Conservation (phyloP, 1,140 invertebrate species). For the Euura lappo region DNA sequence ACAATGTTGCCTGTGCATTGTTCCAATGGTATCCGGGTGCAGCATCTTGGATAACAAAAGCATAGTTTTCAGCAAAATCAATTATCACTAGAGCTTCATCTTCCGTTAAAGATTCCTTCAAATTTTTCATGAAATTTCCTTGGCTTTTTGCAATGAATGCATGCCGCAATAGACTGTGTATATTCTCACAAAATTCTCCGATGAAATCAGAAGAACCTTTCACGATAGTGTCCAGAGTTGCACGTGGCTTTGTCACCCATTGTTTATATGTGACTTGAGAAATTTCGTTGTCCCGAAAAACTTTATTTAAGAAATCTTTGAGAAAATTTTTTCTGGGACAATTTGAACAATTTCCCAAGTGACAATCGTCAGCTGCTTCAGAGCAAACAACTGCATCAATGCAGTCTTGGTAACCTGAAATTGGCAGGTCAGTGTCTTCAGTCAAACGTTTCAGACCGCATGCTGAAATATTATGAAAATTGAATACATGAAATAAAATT, state of each 20-base stretch:
- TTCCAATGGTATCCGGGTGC: constrained; percentile 41
- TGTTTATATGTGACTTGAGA: constrained; percentile 17
- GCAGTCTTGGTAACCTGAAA: neutral
- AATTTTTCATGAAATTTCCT: constrained; percentile 16
- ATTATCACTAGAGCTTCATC: constrained; percentile 12
- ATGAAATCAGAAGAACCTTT: constrained; percentile 12
- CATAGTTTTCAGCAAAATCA: constrained; percentile 38
- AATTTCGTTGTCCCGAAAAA: constrained; percentile 15
- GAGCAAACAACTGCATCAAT: constrained; percentile 6
- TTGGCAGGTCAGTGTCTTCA: neutral
- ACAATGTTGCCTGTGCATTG: constrained; percentile 39
- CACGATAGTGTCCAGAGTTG: constrained; percentile 12
- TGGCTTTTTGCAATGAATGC: constrained; percentile 14
- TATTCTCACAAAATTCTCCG: constrained; percentile 17
- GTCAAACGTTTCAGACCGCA: neutral
- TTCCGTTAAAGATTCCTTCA: constrained; percentile 9
- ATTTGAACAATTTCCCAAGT: constrained; percentile 13
- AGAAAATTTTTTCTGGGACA: constrained; percentile 13
- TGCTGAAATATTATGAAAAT: neutral
- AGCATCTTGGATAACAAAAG: constrained; percentile 33
- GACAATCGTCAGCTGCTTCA: constrained; percentile 9
- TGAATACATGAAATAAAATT: neutral
- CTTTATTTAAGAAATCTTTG: constrained; percentile 4
- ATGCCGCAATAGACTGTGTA: constrained; percentile 10
- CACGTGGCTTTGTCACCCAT: constrained; percentile 15